A percentile compares a stretch with the other conserved stretches of the same genome.
phyloP scores from a whole-genome alignment of 53 echinoderm and acorn worm genomes.

The Echinarachnius parma region DNA sequence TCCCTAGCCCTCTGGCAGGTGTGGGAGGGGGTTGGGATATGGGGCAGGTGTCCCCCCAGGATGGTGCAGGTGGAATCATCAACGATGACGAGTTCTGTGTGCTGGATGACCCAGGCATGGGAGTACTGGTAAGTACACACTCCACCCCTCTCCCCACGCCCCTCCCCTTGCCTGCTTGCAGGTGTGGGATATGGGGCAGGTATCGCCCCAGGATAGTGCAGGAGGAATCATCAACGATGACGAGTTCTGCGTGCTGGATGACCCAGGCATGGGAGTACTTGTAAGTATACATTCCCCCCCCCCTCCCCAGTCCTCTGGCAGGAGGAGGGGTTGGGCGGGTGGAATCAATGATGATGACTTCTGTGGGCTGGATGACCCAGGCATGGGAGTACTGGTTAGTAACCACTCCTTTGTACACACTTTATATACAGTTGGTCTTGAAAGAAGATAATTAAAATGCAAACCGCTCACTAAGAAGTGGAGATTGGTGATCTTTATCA shows the following conservation, averaged over 20 bases:
- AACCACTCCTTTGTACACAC: too few species aligned
- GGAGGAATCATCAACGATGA: constrained; percentile 75
- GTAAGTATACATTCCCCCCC: too few species aligned
- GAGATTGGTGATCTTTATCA: too few species aligned
- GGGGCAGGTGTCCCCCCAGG: constrained; percentile 2
- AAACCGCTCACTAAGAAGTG: too few species aligned
- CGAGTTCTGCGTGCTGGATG: constrained; percentile 91
- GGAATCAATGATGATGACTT: constrained; percentile 83
- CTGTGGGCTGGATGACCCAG: constrained; percentile 76
- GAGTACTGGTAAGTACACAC: constrained; percentile 73
- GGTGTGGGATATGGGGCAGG: too few species aligned
- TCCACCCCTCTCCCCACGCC: too few species aligned
- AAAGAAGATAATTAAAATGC: too few species aligned
- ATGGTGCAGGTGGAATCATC: constrained; percentile 47
- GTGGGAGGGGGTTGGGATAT: constrained; percentile 20
- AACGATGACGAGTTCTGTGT: constrained; percentile 96
- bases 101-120: constrained; percentile 89
- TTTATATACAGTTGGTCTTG: too few species aligned
- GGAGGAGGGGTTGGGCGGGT: too few species aligned
- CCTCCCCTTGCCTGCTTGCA: too few species aligned
- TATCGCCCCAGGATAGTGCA: too few species aligned
- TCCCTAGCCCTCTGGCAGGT: constrained; percentile 59
- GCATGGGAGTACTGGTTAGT: constrained; percentile 72
- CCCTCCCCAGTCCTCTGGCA: too few species aligned
- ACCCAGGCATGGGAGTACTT: constrained; percentile 82